phyloP scores from a whole-genome alignment of 2,113 vertebrate genomes.

The Asarcornis scutulata region DNA sequence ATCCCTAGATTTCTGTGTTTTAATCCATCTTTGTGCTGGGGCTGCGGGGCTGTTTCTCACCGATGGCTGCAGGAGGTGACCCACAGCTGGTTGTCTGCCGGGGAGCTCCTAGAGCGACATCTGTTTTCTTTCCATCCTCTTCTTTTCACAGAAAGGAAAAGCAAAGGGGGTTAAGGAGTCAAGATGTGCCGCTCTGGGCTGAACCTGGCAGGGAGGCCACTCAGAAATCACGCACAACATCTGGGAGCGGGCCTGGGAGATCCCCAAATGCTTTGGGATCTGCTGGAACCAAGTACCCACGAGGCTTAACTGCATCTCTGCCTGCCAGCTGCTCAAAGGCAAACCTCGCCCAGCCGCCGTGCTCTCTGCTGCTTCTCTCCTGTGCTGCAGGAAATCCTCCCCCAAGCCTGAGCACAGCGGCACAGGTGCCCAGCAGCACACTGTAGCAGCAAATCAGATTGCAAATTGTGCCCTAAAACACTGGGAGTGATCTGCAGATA shows the following conservation, averaged over 20 bases:
- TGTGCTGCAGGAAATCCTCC: neutral
- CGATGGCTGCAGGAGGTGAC: neutral
- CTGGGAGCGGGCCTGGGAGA: neutral
- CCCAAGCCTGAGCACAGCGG: neutral
- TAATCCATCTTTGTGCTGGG: neutral
- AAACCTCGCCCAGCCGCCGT: neutral
- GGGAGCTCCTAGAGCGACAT: neutral
- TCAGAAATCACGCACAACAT: neutral
- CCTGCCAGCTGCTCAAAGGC: neutral
- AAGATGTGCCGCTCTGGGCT: neutral
- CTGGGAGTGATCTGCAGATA: neutral
- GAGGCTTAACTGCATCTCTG: neutral
- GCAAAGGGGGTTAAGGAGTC: neutral
- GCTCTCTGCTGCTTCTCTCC: neutral
- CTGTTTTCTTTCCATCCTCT: neutral
- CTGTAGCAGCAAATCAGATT: neutral
- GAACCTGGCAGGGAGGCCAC: neutral
- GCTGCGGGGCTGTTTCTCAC: neutral
- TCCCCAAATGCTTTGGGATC: neutral
- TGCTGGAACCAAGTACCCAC: neutral
- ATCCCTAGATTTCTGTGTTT: neutral
- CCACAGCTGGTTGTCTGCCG: accelerated
- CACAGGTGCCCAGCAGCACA: neutral
- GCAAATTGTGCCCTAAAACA: neutral
- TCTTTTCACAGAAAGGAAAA: neutral